Evolutionary conservation across 2,888 invertebrate genomes (phyloP), one percentile per base, ranked within the genome.

Genomic region (Kryphioiulus occultus): DNA sequence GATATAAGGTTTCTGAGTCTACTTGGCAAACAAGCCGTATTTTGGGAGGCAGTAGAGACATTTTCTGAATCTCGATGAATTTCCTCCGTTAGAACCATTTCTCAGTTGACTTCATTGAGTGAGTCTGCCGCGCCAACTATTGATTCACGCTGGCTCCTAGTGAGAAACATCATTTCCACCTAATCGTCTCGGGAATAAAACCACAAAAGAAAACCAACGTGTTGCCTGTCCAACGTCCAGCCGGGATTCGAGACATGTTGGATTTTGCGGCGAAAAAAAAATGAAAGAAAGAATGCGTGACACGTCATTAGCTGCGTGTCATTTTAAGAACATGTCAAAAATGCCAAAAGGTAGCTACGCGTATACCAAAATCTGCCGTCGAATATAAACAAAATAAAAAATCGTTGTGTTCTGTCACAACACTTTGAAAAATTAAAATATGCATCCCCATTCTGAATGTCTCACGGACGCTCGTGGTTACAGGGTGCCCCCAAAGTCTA

Each of bases 171-270:
- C 68, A 68, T 26, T 68, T 68, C 68, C 68, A 68, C 68, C 68
- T 68, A 68, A 68, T 68, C 68, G 68, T 68, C 68, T 26, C n/a
- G 68, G 68, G 68, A 68, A 26, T 68, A 68, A 68, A 68, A 68
- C 68, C 68, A 68, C 68, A 68, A 68, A 68, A 68, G 68, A 68
- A 68, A 68, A 68, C 68, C 68, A 68, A 68, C 68, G 68, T 68
- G 68, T 68, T 68, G 68, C 68, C 68, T 68, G 68, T 26, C 68
- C 68, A 68, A 12, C 10, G 68, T 68, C 68, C 26, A 68, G 68
- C 10, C 26, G 22, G 68, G 68, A 68, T 68, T 68, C 68, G 68
- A 68, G 26, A 9, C 26, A 3, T 68, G 26, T 68, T 68, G 7
- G 59, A 59, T n/a, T 19, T 59, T 59, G 59, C n/a, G 22, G 59